Base-by-base conservation (phyloP, 2,113 vertebrate species). In the Cercopithecus mona region DNA sequence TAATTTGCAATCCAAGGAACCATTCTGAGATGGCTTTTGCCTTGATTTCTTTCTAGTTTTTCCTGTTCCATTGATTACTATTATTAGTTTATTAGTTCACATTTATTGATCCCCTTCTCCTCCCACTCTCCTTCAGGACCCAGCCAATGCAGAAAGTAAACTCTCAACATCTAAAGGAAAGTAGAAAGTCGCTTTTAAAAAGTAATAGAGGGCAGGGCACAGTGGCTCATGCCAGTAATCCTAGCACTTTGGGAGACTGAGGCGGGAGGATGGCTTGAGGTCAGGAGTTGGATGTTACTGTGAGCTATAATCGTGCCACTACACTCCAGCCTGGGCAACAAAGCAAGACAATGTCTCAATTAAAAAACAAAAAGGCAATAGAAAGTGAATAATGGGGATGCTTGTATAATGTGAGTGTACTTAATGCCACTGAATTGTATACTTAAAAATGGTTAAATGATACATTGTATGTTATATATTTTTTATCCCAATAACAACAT, bases 81-180 rank as follows among this genome's bases (percentile, higher is more conserved):
- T 86, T 88, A 92, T 48, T 89, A 90, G 30, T 92, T 86, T 88
- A 92, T 48, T 89, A 87, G 30, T 92, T 91, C 90, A 30, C 64
- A 23, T 73, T 79, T 80, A 97, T 50, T n/a, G 82, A 96, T 52
- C 48, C 0, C 9, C 32, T 72, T 72, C 52, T 73, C 35, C 61
- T 78, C 30, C 64, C 23, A 9, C 22, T 48, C 23, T 79, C 30
- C 81, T 83, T n/a, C 22, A 38, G 0, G 13, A 83, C 55, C 8
- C 16, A 52, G 35, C 48, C 64, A 80, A 57, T 38, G 48, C 48
- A 80, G 35, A 83, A 72, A 90, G 14, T 4, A 80, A 82, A 57
- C 61, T 76, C 79, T 55, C 3, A 6, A 73, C 48, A 86, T 23
- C 78, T 13, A 43, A 50, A 85, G 59, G 17, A 55, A 52, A 40